Conservation (phyloP, 2,113 vertebrate genomes). For the Abramis brama region DNA sequence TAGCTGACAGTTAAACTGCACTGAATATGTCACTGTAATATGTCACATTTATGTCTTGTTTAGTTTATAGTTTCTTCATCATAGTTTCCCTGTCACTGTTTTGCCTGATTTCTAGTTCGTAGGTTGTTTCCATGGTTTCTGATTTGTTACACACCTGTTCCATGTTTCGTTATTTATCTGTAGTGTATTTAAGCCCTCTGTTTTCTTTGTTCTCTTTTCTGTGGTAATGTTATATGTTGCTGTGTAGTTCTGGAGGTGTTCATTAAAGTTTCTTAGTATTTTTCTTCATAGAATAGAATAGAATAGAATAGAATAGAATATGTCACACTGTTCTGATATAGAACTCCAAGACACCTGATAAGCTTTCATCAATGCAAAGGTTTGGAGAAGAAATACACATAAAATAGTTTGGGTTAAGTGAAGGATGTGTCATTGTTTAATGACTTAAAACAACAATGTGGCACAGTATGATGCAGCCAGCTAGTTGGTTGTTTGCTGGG, state of each 20-base stretch:
- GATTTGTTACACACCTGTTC: too few relatives aligned
- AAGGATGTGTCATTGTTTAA: slow-evolving; percentile 5
- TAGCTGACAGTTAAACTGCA: neutral
- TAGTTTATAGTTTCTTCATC: too few relatives aligned
- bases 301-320: neutral
- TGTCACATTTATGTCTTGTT: too few relatives aligned
- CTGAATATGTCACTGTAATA: neutral
- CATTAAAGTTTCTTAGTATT: too few relatives aligned
- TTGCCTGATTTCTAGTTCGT: too few relatives aligned
- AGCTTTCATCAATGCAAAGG: neutral
- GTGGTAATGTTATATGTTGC: too few relatives aligned
- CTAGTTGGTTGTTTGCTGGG: slow-evolving; percentile 11
- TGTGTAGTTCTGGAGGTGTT: too few relatives aligned
- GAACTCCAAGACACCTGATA: neutral
- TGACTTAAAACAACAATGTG: neutral
- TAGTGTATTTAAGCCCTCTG: too few relatives aligned
- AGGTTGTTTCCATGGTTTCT: too few relatives aligned
- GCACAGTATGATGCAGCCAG: slow-evolving; percentile 10
- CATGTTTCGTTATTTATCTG: too few relatives aligned
- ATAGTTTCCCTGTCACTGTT: too few relatives aligned
- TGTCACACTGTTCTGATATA: neutral
- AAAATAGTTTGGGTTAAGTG: neutral
- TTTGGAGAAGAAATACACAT: neutral
- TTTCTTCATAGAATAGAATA: neutral
- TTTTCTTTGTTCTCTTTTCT: too few relatives aligned